Evolutionary conservation across 2,113 vertebrate genomes (phyloP).

Genomic region (Panurus biarmicus): DNA sequence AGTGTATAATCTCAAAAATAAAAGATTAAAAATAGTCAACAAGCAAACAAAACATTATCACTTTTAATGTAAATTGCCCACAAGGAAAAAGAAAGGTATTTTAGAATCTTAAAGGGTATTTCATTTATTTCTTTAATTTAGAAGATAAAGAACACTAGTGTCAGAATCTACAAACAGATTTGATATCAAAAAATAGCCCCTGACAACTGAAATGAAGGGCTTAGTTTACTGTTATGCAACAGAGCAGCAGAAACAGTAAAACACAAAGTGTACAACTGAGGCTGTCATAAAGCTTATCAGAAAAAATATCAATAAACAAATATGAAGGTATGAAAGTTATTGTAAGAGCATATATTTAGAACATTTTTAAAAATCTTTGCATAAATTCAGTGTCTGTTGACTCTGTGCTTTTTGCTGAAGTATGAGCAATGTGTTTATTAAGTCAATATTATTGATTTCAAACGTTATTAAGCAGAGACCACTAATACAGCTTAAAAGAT

Average conservation of each 20-base stretch:
- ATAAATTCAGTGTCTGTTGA: background rate
- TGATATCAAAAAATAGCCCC: background rate
- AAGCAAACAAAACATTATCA: background rate
- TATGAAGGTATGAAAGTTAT: background rate
- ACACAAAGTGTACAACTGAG: accelerated
- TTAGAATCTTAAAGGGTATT: background rate
- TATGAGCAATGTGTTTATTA: background rate
- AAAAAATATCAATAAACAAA: background rate
- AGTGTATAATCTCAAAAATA: background rate
- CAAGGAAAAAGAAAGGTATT: background rate
- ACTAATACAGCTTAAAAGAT: background rate
- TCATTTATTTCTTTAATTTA: background rate
- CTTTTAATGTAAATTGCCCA: background rate
- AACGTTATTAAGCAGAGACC: background rate
- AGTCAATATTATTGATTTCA: background rate
- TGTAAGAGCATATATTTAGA: background rate
- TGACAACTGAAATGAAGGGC: background rate
- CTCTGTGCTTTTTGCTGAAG: background rate
- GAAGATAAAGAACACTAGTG: background rate
- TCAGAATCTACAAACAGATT: background rate
- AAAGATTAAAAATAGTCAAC: background rate
- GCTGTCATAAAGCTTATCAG: background rate
- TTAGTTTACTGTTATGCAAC: background rate
- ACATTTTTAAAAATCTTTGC: background rate
- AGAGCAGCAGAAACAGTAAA: background rate